Base-by-base conservation (phyloP, 2,797 vertebrate species). In the Clamator glandarius region DNA sequence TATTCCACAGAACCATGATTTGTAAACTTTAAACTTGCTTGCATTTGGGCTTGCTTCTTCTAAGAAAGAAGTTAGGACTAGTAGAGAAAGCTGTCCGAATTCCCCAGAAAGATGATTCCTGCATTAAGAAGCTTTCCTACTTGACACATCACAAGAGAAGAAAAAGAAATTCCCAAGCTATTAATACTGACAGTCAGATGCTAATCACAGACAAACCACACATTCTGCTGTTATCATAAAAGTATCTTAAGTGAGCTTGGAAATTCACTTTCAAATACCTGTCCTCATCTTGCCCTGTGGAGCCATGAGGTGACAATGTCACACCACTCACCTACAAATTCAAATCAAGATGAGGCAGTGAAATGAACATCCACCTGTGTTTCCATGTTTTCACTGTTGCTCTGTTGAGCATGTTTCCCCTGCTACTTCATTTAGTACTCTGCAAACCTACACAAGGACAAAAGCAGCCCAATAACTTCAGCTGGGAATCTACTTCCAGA, bases 171-270 rank as follows among this genome's bases (percentile, higher is more conserved):
- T 70, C 86, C 50, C 1, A 54, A 70, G 68, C 90, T 93, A 82
- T 89, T 87, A 95, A 90, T 87, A 89, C 10, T 15, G 48, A 94
- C 80, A 87, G 84, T 95, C 94, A 92, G 93, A 90, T 96, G 52
- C 33, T 92, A 94, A 95, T 92, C 90, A 61, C 5, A 93, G 33
- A 72, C 62, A 68, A 94, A 77, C 86, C 92, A 95, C 92, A 94
- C 75, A 93, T 87, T 95, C 93, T 18, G 76, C 90, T 90, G 31
- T 68, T 94, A 95, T 93, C 90, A 83, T 36, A 63, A 5, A 83
- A 70, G 12, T 28, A 64, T 55, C 70, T 90, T 21, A 39, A 89
- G 70, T 84, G 77, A 92, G 77, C 15, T 35, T 89, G 84, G 84
- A 94, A 94, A 93, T 92, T 90, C 86, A 95, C 86, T 74, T 79